A percentile compares a stretch with the other conserved stretches of the same genome.
phyloP scores from a whole-genome alignment of 2,888 invertebrate species.

The Chesias legatella region DNA sequence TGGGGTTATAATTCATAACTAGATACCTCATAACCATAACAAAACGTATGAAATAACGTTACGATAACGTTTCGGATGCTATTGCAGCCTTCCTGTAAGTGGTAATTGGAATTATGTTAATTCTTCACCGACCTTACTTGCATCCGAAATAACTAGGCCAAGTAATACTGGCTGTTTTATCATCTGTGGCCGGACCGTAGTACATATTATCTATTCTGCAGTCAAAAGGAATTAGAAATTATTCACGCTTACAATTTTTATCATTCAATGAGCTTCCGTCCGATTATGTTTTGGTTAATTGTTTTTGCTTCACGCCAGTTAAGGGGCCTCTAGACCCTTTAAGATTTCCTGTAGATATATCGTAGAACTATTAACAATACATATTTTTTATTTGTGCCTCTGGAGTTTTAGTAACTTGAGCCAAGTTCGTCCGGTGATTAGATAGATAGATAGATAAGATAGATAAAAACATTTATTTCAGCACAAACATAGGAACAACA shows the following conservation, averaged over 20 bases:
- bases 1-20: too few species aligned
- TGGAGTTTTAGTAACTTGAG: too few species aligned
- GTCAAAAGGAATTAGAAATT: slow-evolving; percentile 28
- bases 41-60: slow-evolving; percentile 22
- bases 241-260: slow-evolving; percentile 15
- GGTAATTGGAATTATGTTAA: slow-evolving; percentile 23
- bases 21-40: neutral
- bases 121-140: slow-evolving; percentile 27
- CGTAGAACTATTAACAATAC: too few species aligned
- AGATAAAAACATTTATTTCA: too few species aligned
- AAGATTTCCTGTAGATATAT: too few species aligned
- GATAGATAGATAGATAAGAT: too few species aligned
- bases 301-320: slow-evolving; percentile 6
- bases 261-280: slow-evolving; percentile 20
- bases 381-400: too few species aligned
- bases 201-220: too few species aligned
- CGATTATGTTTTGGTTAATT: slow-evolving; percentile 16
- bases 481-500: too few species aligned
- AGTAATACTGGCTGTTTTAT: neutral
- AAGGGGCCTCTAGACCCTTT: neutral
- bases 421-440: too few species aligned
- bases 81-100: slow-evolving; percentile 33
- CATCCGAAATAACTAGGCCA: slow-evolving; percentile 28
- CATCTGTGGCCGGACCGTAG: too few species aligned
- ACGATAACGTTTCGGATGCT: slow-evolving; percentile 22